A percentile compares a stretch with the other conserved stretches of the same genome.
Evolutionary conservation across 1,140 invertebrate genomes (phyloP).

Genomic region (Pissodes strobi): DNA sequence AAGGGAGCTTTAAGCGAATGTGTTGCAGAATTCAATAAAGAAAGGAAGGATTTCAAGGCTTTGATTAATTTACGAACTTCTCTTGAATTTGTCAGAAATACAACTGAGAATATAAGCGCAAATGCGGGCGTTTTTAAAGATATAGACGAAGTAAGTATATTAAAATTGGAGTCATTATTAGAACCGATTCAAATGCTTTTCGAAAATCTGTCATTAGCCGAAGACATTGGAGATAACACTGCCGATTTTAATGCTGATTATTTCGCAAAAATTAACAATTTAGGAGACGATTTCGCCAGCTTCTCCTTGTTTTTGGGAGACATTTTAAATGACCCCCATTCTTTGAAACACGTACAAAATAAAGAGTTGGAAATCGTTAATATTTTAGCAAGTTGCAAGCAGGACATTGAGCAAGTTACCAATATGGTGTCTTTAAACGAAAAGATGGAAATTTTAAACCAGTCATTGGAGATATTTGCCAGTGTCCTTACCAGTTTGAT

Average conservation of each 20-base stretch:
- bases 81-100: not conserved
- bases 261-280: conserved; percentile 16
- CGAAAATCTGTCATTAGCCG: conserved; percentile 22
- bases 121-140: conserved; percentile 11
- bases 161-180: conserved; percentile 15
- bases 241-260: conserved; percentile 36
- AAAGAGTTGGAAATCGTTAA: conserved; percentile 20
- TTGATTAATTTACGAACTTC: conserved; percentile 24
- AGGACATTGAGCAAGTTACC: conserved; percentile 1
- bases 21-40: conserved; percentile 29
- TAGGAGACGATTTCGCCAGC: conserved; percentile 30
- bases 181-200: conserved; percentile 22
- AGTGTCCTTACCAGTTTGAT: not conserved
- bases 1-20: not conserved
- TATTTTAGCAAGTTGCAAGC: conserved; percentile 20
- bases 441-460: conserved; percentile 40
- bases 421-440: conserved; percentile 28
- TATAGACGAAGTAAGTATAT: conserved; percentile 10
- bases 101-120: not conserved
- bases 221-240: conserved; percentile 32
- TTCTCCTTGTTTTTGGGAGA: conserved; percentile 28
- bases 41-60: conserved; percentile 33
- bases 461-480: conserved; percentile 22
- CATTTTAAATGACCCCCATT: conserved; percentile 7
- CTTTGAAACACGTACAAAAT: conserved; percentile 12